Conservation (phyloP, 2,797 vertebrate species). For the Rhinatrema bivittatum region DNA sequence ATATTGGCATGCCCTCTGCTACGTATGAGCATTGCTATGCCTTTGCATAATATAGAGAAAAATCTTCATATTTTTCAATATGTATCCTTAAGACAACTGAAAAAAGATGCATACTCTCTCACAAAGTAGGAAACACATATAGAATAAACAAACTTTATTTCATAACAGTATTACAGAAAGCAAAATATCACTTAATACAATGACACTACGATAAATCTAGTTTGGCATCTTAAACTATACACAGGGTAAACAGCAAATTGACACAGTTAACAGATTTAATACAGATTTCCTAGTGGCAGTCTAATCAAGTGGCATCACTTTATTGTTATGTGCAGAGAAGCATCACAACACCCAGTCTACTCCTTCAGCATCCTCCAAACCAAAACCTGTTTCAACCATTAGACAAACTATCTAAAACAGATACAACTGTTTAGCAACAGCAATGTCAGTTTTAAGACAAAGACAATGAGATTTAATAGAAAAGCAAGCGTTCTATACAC, state of each 20-base stretch:
- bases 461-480: conserved; percentile 47
- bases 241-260: conserved; percentile 41
- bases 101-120: too few relatives aligned
- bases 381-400: conserved; percentile 34
- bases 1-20: too few relatives aligned
- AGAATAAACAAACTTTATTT: conserved; percentile 77
- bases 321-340: conserved; percentile 18
- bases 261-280: conserved; percentile 47
- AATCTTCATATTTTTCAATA: too few relatives aligned
- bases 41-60: too few relatives aligned
- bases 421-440: conserved; percentile 27
- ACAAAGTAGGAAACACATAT: conserved; percentile 28
- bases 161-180: conserved; percentile 68
- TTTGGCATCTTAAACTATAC: conserved; percentile 61
- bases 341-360: conserved; percentile 1
- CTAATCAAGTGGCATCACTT: conserved; percentile 22
- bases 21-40: too few relatives aligned
- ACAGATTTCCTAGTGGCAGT: conserved; percentile 34
- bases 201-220: conserved; percentile 65
- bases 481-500: conserved; percentile 39
- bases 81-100: too few relatives aligned
- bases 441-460: conserved; percentile 44
- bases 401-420: conserved; percentile 29
- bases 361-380: conserved; percentile 14
- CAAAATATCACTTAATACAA: conserved; percentile 72